These are phyloP conservation scores for Halichondria panicea DNA, from an alignment of 37 sponge, comb jelly and placozoan genomes.

Conservation along the genomic window DNA sequence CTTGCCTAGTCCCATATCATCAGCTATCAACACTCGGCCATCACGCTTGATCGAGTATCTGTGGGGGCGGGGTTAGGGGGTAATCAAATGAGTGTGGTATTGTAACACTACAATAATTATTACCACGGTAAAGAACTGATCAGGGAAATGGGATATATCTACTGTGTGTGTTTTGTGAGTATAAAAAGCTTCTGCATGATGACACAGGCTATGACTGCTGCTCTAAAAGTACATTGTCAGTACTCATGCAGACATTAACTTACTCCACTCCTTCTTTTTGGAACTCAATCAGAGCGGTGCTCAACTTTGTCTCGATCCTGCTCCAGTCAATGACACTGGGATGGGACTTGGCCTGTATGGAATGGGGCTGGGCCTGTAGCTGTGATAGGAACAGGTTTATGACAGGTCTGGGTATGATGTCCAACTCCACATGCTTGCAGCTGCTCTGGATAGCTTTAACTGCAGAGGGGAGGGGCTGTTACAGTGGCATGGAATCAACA, in stretches of 20 bases:
- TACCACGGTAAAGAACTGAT: neutral
- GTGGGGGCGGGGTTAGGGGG: no score
- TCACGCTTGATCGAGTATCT: slow-evolving; percentile 67
- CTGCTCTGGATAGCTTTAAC: slow-evolving; percentile 15
- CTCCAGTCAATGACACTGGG: slow-evolving; percentile 5
- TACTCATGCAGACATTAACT: slow-evolving; percentile 19
- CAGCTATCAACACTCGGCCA: slow-evolving; percentile 90
- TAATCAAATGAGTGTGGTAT: neutral
- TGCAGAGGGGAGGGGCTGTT: neutral
- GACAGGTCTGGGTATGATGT: slow-evolving; percentile 46
- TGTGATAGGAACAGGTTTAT: slow-evolving; percentile 18
- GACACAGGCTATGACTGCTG: no score
- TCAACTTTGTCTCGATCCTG: slow-evolving; percentile 20
- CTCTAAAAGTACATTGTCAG: no score
- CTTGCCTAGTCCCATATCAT: slow-evolving; percentile 99
- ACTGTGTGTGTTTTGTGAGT: no score
- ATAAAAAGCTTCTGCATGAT: no score
- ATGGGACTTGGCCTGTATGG: neutral
- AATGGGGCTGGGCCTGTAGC: neutral
- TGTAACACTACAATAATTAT: neutral
- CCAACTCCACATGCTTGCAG: slow-evolving; percentile 28
- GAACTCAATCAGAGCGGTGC: slow-evolving; percentile 57
- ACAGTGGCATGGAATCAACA: no score
- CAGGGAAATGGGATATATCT: no score
- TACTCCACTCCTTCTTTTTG: slow-evolving; percentile 77